These are phyloP conservation scores for Pseudotriccus pelzelni DNA, from an alignment of 2,797 vertebrate species.

Conservation along the genomic window DNA sequence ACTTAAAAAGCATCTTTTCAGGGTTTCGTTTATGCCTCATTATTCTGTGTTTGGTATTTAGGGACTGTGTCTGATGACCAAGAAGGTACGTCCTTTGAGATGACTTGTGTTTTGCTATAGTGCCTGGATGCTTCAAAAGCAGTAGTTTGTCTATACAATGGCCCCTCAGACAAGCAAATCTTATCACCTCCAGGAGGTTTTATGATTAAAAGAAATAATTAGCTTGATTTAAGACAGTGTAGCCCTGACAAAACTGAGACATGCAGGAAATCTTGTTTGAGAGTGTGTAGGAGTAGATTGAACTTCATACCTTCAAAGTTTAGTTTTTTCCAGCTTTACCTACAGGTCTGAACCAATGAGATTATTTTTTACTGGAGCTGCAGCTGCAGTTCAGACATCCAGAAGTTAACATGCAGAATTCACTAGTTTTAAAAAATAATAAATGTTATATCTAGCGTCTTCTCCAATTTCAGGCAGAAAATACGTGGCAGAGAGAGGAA, in stretches of 20 bases:
- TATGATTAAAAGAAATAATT: not conserved
- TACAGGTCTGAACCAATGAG: not conserved
- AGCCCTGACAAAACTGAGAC: not conserved
- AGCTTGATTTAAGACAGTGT: not conserved
- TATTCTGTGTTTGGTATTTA: not conserved
- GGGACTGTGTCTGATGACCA: not conserved
- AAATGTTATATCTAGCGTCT: not conserved
- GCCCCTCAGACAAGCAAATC: not conserved
- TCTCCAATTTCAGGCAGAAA: not conserved
- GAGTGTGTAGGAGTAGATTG: not conserved
- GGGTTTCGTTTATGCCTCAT: not conserved
- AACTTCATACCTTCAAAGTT: not conserved
- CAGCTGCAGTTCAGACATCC: not conserved
- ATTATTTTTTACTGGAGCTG: not conserved
- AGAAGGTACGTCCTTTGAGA: not conserved
- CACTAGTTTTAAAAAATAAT: not conserved
- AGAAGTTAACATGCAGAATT: not conserved
- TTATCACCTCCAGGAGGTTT: not conserved
- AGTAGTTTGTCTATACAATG: not conserved
- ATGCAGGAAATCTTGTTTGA: not conserved
- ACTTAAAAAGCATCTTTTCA: not conserved
- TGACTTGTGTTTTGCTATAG: not conserved
- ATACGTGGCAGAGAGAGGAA: not conserved
- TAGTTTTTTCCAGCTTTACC: not conserved
- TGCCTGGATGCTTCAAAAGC: not conserved